Base-by-base conservation (phyloP, 2,888 invertebrate genomes). In the Crossocerus cetratus region DNA sequence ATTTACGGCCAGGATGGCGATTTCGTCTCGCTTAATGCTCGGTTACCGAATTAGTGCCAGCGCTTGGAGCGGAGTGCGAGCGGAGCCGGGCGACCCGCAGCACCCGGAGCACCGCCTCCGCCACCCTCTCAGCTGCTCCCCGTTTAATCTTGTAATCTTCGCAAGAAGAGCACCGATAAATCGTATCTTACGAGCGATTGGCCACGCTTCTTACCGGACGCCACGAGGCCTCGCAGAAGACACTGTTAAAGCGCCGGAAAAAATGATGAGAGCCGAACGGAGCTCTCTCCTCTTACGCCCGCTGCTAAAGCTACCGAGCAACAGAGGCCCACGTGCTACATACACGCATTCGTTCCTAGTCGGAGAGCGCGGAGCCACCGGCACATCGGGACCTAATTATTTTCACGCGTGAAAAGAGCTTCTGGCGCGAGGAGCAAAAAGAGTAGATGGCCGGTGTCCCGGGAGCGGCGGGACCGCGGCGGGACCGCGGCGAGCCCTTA, bases 21-120 rank as follows among this genome's bases (percentile, higher is more conserved):
- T 82, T 83, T 83, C 80, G 82, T 78, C 73, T 77, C 80, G 76
- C 82, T 82, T 82, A 78, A 82, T 80, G 82, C 80, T 75, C 73
- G 71, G 76, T 82, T 77, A 83, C 78, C 78, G 74, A 82, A 83
- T 80, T 82, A 80, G 80, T 83, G 76, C 72, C 82, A 82, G 81
- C 49, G 49, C 49, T 49, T n/a, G 49, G 14, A 16, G 58, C 66
- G 42, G 42, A 14, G 32, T 32, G 32, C 32, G 32, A 32, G 32
- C 4, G 32, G 32, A 32, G 32, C 32, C 8, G 32, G 32, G 32
- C 32, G 32, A 32, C 32, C 32, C 32, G 32, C 5, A 32, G 32
- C 32, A 32, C 32, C 32, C 32, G 11, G 32, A 32, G 32, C 11
- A 32, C 32, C 49, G 49, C 49, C 16, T 49, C 49, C 16, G 49